Evolutionary conservation across 2,888 invertebrate species (phyloP), one percentile per base, ranked within the genome.

Genomic region (Crematogaster levior): DNA sequence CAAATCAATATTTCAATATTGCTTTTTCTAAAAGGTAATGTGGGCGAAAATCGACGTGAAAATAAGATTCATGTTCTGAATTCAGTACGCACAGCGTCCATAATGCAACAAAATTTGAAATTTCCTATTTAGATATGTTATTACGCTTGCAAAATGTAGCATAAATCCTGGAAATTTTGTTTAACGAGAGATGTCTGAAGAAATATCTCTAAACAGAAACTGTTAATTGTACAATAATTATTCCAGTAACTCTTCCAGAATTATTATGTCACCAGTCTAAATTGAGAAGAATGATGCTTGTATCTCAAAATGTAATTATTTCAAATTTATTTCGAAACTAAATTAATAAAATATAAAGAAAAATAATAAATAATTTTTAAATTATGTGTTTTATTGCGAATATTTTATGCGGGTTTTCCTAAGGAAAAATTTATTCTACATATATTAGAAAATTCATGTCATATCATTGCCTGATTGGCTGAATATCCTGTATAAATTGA

Each of bases 1-100:
- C 51, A 40, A 65, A 75, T 75, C 65, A 53, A 53, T 72, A 24
- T 46, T 63, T 72, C 79, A 56, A 79, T 70, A 70, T 79, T 70
- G 15, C 70, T 12, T 24, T 77, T 21, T 21, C 30, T 30, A n/a
- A n/a, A n/a, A n/a, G n/a, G n/a, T n/a, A n/a, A 53, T 12, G 43
- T 37, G 56, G 21, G 37, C 34, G 30, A 40, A 65, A 65, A 56
- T 56, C 68, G 24, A 12, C 5, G 70, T 43, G 43, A 58, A 79
- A 70, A 65, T 51, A 61, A 75, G 51, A 65, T 53, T 63, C n/a
- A 7, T 37, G 24, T 40, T 15, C 18, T 24, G 40, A 51, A 75
- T 65, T 75, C 51, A 34, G 51, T 7, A 51, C 37, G 51, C 37
- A 40, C 30, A 18, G 27, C 40, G 10, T 15, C n/a, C 12, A n/a